Evolutionary conservation across 2,113 vertebrate genomes (phyloP).

Genomic region (Cynoglossus semilaevis): DNA sequence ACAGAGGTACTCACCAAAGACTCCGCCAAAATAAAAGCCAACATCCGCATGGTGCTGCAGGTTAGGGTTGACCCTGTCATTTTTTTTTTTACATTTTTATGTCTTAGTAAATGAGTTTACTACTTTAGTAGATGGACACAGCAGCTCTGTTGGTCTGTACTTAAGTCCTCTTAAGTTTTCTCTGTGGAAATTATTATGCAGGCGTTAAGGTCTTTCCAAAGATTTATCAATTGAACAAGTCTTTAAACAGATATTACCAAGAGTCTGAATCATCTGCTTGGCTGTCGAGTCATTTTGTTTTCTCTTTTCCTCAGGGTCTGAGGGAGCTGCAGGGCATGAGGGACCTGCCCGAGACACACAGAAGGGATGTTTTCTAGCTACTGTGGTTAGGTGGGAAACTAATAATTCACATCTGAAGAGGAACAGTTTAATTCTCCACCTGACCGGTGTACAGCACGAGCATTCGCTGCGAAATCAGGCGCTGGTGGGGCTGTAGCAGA

Average conservation of each 20-base stretch:
- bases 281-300: neutral
- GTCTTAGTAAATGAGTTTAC: no score
- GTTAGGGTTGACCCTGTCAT: constrained; percentile 53
- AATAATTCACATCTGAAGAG: neutral
- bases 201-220: no score
- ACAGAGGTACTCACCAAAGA: constrained; percentile 84
- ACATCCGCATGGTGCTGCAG: constrained; percentile 88
- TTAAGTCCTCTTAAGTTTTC: no score
- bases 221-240: no score
- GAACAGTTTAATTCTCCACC: neutral
- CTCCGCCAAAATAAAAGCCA: constrained; percentile 86
- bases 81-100: neutral
- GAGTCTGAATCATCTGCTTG: no score
- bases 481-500: neutral
- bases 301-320: constrained; percentile 74
- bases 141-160: no score
- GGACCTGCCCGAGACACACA: constrained; percentile 61
- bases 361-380: constrained; percentile 58
- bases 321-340: constrained; percentile 83
- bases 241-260: no score
- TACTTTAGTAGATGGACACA: no score
- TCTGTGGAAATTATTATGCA: no score
- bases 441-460: neutral
- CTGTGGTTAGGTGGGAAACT: neutral
- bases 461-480: neutral